Evolutionary conservation across 2,888 invertebrate genomes (phyloP).

Genomic region (Cephonodes hylas): DNA sequence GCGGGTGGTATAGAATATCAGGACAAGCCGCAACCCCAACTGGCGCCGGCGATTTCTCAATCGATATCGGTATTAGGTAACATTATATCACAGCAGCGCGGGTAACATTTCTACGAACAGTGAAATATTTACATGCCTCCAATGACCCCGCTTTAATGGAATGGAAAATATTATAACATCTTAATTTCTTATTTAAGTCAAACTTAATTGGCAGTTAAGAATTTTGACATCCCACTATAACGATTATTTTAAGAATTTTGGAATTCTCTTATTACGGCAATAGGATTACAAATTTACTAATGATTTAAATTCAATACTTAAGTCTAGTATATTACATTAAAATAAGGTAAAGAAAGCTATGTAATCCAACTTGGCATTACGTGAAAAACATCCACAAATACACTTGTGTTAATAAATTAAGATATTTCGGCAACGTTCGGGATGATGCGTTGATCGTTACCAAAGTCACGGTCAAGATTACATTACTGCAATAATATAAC

Average conservation of each 20-base stretch:
- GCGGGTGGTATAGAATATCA: slow-evolving; percentile 58
- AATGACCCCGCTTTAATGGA: not conserved
- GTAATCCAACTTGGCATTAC: no score
- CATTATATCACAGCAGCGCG: not conserved
- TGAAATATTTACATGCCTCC: not conserved
- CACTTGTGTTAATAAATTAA: not conserved
- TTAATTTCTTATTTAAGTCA: not conserved
- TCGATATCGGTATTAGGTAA: slow-evolving; percentile 14
- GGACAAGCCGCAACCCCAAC: slow-evolving; percentile 40
- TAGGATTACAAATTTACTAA: no score
- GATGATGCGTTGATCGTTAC: not conserved
- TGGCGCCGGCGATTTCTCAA: slow-evolving; percentile 19
- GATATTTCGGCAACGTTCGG: not conserved
- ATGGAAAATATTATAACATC: no score
- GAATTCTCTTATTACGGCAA: no score
- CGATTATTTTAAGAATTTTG: no score
- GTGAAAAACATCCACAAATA: no score
- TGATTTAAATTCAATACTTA: no score
- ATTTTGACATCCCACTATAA: no score
- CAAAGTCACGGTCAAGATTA: slow-evolving; percentile 38
- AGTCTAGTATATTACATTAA: no score
- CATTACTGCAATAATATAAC: slow-evolving; percentile 32
- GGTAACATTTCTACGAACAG: not conserved
- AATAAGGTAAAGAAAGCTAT: no score
- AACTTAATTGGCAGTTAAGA: no score